Evolutionary conservation across 2,888 invertebrate genomes (phyloP).

Genomic region (Harmothoe impar): DNA sequence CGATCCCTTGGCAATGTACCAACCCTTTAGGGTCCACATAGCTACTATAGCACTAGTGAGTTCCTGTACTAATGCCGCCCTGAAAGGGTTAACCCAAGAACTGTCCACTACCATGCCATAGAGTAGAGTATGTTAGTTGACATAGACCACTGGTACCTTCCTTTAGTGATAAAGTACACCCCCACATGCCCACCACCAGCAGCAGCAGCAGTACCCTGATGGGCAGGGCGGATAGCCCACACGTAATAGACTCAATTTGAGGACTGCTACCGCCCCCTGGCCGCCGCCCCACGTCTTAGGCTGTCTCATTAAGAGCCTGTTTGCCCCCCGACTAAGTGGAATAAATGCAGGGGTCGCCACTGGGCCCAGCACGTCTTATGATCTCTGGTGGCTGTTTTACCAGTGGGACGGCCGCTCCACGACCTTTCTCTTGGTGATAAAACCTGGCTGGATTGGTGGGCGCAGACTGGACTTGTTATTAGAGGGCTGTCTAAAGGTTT

Average conservation of each 20-base stretch:
- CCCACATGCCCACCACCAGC: not conserved
- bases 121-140: too few species aligned
- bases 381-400: not conserved
- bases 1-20: too few species aligned
- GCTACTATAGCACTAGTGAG: too few species aligned
- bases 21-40: too few species aligned
- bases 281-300: not conserved
- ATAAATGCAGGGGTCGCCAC: slow-evolving; percentile 16
- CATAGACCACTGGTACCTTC: not conserved
- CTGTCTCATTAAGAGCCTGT: slow-evolving; percentile 19
- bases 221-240: not conserved
- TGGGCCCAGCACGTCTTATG: not conserved
- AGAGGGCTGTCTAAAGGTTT: not conserved
- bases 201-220: not conserved
- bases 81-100: too few species aligned
- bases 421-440: slow-evolving; percentile 3
- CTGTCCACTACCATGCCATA: too few species aligned
- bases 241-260: slow-evolving; percentile 31
- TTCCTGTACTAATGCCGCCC: too few species aligned
- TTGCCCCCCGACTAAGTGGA: slow-evolving; percentile 34
- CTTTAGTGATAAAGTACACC: not conserved
- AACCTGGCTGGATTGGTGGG: not conserved
- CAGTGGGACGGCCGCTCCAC: not conserved
- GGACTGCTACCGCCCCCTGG: not conserved
- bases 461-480: not conserved